Evolutionary conservation across 2,888 invertebrate genomes (phyloP), one percentile per base, ranked within the genome.

Genomic region (Spisula subtruncata): DNA sequence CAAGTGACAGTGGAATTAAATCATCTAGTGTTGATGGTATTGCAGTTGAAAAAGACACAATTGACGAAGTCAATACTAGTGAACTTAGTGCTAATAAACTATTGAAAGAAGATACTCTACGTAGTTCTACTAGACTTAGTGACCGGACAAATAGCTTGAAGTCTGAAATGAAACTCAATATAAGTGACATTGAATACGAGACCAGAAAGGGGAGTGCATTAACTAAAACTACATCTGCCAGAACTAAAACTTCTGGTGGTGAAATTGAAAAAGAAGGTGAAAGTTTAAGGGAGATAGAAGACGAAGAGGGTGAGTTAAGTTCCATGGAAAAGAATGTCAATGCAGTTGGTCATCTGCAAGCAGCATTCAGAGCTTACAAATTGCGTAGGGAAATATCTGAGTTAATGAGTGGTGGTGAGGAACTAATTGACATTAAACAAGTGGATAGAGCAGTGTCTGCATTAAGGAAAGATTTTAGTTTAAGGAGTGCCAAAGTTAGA

Each of bases 401-500:
- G 51, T 51, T 92, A 29, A 51, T 91, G 32, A 90, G 91, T 87
- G 92, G 91, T 85, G 91, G 91, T 46, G 87, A 87, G 18, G 92
- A 92, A 25, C 82, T 92, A 4, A 89, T 92, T 41, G 92, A 92
- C 84, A 92, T 92, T 16, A 83, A 48, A 32, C 88, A 92, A 48
- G 84, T 92, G 46, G 87, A 92, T 83, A 88, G 91, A 83, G 92
- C 89, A 75, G 91, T 92, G n/a, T 92, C 92, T 56, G 92, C 92
- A 18, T 51, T 92, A n/a, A 91, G 86, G 80, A 92, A 89, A 83
- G 92, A 92, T 54, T 92, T 92, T 46, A 82, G 66, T 41, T 79
- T 90, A 16, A 83, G 90, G n/a, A 92, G 92, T 90, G 90, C 88
- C 1, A 92, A 92, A 80, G 87, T 91, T 12, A 85, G 92, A 79